phyloP scores from a whole-genome alignment of 2,797 vertebrate genomes.

The Buphagus erythrorhynchus region DNA sequence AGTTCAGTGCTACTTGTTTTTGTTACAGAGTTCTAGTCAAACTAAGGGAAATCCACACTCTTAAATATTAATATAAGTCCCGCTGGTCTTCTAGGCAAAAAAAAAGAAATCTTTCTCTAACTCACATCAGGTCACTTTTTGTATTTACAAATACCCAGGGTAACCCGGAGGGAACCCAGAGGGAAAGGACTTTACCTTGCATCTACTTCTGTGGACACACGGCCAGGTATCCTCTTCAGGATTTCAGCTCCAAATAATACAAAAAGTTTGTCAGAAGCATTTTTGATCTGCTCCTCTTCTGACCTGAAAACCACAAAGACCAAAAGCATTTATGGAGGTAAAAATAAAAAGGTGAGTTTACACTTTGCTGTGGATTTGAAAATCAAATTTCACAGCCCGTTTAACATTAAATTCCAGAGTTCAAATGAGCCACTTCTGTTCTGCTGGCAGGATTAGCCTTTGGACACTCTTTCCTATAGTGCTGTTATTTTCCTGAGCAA shows the following conservation, averaged over 20 bases:
- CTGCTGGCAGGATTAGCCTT: background rate
- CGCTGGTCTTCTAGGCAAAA: background rate
- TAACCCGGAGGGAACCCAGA: background rate
- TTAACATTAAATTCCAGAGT: background rate
- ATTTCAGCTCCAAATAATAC: conserved; percentile 94
- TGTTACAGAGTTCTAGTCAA: background rate
- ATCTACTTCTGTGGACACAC: conserved; percentile 97
- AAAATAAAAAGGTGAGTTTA: background rate
- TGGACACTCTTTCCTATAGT: background rate
- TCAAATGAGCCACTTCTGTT: background rate
- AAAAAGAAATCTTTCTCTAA: background rate
- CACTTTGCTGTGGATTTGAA: background rate
- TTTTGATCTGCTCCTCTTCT: conserved; percentile 88
- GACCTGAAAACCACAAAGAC: conserved; percentile 75
- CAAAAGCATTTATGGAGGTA: background rate
- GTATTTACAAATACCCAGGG: background rate
- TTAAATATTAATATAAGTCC: background rate
- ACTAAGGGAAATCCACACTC: background rate
- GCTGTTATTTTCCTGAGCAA: background rate
- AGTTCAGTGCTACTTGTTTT: background rate
- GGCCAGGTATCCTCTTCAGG: conserved; percentile 93
- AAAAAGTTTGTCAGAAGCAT: conserved; percentile 94
- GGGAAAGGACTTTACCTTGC: conserved; percentile 83
- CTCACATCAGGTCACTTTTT: background rate
- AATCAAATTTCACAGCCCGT: background rate